A percentile compares a stretch with the other conserved stretches of the same genome.
phyloP scores from a whole-genome alignment of 2,888 invertebrate species.

The Mylabris sibirica region DNA sequence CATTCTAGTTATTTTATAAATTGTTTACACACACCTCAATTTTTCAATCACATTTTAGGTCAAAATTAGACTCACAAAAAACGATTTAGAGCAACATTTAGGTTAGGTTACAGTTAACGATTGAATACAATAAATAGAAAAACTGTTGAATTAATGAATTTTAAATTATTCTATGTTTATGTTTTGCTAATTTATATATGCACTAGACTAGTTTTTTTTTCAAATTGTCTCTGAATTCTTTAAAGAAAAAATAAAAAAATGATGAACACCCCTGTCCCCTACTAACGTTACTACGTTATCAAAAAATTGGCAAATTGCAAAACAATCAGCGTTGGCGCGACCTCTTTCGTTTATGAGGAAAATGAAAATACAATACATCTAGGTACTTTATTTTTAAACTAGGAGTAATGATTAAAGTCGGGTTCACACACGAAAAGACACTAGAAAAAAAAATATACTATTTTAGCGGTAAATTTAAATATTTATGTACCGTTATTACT shows the following conservation, averaged over 20 bases:
- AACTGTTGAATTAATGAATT: no score
- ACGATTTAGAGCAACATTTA: neutral
- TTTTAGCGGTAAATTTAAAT: no score
- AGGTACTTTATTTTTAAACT: no score
- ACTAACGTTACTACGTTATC: no score
- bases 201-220: neutral
- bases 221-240: neutral
- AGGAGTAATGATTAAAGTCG: no score
- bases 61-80: neutral
- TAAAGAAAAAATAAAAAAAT: neutral
- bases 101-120: neutral
- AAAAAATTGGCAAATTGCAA: neutral
- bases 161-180: neutral
- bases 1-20: neutral
- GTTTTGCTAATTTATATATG: neutral
- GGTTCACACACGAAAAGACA: no score
- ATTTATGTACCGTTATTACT: no score
- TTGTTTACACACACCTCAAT: neutral
- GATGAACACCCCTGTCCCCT: neutral
- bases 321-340: no score
- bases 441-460: no score
- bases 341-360: no score
- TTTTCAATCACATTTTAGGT: neutral
- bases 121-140: no score
- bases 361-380: no score